Evolutionary conservation across 2,888 invertebrate species (phyloP), one percentile per base, ranked within the genome.

Genomic region (Yponomeuta evonymella): DNA sequence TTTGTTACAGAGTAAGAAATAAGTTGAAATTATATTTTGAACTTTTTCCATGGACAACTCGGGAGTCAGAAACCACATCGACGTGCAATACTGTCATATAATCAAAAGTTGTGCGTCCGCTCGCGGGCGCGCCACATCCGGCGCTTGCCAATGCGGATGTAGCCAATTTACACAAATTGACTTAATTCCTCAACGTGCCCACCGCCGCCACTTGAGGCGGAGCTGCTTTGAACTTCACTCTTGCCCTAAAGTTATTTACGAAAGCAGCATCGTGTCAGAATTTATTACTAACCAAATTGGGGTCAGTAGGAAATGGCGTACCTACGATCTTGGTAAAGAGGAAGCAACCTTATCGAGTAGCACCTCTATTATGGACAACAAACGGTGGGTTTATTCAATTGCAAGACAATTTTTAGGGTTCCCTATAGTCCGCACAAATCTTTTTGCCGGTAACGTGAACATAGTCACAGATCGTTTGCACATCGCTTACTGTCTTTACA

Each of bases 131-230:
- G 12, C 58, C 23, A 64, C 72, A 81, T 84, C 86, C 84, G 81
- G 78, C 73, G 76, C 75, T 73, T 75, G 73, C 78, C 84, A 6
- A 9, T 36, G 36, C 71, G 88, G 89, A 88, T 83, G 84, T 79
- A 76, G 75, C 76, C 82, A 88, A 85, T 88, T 85, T 88, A 79
- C 79, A 81, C 84, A 84, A 85, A 87, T 83, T 85, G 81, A 78
- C 79, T 83, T 82, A 86, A 83, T 85, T 84, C 80, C 51, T 58
- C 51, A 58, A 15, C 15, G 12, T 58, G 15, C 51, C 51, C 51
- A 15, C 51, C 51, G 51, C 51, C 51, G 15, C 51, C 51, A 58
- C 51, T 58, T 58, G 3, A 15, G 51, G 51, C 12, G 12, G 51
- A 2, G 43, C 43, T 43, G 43, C 43, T 43, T 43, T 43, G 43